Base-by-base conservation (phyloP, 2,888 invertebrate species). In the Rhagium mordax region DNA sequence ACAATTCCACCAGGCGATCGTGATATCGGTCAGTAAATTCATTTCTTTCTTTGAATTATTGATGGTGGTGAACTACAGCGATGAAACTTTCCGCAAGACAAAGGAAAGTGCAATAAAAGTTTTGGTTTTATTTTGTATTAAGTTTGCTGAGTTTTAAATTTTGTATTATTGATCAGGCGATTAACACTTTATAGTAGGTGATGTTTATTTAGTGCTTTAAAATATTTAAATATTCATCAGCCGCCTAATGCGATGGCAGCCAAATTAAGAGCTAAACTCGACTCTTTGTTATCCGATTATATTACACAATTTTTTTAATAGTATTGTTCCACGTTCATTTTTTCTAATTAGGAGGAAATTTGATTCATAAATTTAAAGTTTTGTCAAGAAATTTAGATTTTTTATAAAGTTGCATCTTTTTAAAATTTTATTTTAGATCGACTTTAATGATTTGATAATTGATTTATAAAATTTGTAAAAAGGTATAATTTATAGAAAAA, bases 1-100 rank as follows among this genome's bases (percentile, higher is more conserved):
- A 67, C 67, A 67, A 67, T 67, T 67, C 57, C 67, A 67, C 29
- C 41, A 20, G 65, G 33, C 65, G 74, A 74, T 79, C 79, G 76
- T 75, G 78, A 80, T 79, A 80, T 76, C 75, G 81, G 78, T 73
- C 76, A 78, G 78, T 79, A 79, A 79, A 79, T 79, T 79, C 79
- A 74, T 76, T 75, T 73, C 65, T 72, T 67, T 67, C 71, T 61
- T 71, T 79, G 76, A 78, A 81, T 81, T 78, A 78, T 80, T 79
- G 75, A 81, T 78, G 71, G 15, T 65, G 49, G 72, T 59, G 57
- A 69, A 68, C 67, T 72, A 65, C 62, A 29, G 62, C 72, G 61
- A 75, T 72, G 72, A 72, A 72, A 72, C 72, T 75, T 70, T 67
- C 33, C 33, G 16, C 33, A 57, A 33, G 65, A 65, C 69, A 53